These are phyloP conservation scores for Cydia splendana DNA, from an alignment of 1,140 invertebrate species.

Conservation along the genomic window DNA sequence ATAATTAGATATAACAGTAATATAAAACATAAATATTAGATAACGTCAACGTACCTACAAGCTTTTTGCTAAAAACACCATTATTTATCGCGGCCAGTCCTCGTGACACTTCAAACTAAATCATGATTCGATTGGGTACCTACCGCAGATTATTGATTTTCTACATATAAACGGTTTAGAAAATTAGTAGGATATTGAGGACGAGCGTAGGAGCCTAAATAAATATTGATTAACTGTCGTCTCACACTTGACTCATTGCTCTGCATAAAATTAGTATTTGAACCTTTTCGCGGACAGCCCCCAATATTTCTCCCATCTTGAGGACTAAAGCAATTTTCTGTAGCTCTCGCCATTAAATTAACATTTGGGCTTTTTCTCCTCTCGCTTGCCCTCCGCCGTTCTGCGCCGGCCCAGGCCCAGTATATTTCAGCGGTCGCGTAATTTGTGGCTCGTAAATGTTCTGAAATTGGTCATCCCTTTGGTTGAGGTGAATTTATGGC, in stretches of 20 bases:
- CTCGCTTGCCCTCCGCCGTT: conserved; percentile 60
- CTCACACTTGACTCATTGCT: conserved; percentile 60
- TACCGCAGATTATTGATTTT: not conserved
- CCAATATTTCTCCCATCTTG: conserved; percentile 70
- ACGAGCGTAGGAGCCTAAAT: conserved; percentile 49
- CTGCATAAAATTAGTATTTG: conserved; percentile 72
- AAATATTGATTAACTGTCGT: conserved; percentile 64
- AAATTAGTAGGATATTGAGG: conserved; percentile 16
- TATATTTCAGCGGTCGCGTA: conserved; percentile 79
- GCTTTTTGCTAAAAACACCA: not conserved
- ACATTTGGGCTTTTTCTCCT: conserved; percentile 73
- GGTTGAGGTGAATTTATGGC: conserved; percentile 79
- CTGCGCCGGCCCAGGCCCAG: conserved; percentile 59
- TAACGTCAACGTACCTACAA: too few relatives aligned
- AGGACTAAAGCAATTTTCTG: conserved; percentile 71
- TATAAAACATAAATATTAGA: too few relatives aligned
- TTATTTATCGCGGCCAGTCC: not conserved
- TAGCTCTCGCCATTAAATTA: conserved; percentile 71
- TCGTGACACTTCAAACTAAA: not conserved
- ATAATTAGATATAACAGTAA: too few relatives aligned
- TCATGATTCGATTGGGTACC: not conserved
- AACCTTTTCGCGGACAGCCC: conserved; percentile 56
- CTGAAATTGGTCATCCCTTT: conserved; percentile 80
- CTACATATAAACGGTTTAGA: conserved; percentile 7
- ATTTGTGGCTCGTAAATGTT: conserved; percentile 80